phyloP scores from a whole-genome alignment of 1,140 invertebrate genomes.

The Acyrthosiphon pisum region DNA sequence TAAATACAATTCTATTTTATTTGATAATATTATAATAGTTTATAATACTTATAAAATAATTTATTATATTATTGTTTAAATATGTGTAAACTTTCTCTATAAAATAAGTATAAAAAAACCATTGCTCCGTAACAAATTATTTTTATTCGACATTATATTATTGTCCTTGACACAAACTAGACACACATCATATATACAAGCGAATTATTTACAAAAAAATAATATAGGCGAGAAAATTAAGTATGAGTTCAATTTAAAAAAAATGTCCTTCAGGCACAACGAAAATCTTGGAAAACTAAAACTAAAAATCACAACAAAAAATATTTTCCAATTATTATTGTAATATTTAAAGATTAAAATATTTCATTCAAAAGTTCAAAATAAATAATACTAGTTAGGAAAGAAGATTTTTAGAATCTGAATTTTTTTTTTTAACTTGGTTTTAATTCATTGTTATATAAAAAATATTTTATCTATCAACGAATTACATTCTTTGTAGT shows the following conservation, averaged over 20 bases:
- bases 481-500: neutral
- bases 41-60: neutral
- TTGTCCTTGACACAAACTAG: constrained; percentile 51
- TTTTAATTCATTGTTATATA: neutral
- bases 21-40: neutral
- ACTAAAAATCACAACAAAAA: neutral
- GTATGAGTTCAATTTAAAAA: neutral
- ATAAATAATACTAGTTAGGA: neutral
- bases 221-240: neutral
- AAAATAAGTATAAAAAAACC: constrained; percentile 8
- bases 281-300: neutral
- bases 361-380: neutral
- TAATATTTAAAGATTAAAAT: neutral
- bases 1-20: neutral
- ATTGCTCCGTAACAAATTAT: constrained; percentile 25
- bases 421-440: neutral
- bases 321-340: neutral
- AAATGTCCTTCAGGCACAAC: constrained; percentile 29
- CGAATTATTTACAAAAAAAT: constrained; percentile 23
- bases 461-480: neutral
- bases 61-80: neutral
- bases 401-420: neutral
- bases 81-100: neutral
- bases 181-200: neutral
- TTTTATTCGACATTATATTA: neutral